Base-by-base conservation (phyloP, 2,113 vertebrate species). In the Antennarius striatus region DNA sequence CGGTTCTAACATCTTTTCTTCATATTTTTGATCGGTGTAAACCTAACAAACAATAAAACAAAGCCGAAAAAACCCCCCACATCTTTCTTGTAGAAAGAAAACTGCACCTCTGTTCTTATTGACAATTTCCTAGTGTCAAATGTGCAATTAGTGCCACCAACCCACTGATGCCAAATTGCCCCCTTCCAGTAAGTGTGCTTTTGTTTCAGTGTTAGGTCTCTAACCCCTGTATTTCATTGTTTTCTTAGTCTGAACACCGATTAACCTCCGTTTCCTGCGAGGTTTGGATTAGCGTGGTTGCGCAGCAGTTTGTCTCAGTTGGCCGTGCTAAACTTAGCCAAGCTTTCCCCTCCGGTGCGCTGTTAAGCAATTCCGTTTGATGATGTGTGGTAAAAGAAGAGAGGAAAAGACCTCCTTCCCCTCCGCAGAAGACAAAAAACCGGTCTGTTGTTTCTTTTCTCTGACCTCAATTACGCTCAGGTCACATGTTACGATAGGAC, bases 391-490 rank as follows among this genome's bases (percentile, higher is more conserved):
- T 62, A 36, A 67, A 77, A 73, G 73, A 76, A 67, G 60, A 82
- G 70, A 72, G 59, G 62, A 56, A 77, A 75, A 72, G 53, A 69
- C 74, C 66, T 67, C 32, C 71, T 76, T 59, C 63, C 66, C 68
- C 63, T 65, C 45, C 72, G 39, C 79, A 67, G 59, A 66, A 75
- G 71, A 71, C 43, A 15, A 78, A 78, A 86, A 86, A 85, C 79
- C 71, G 66, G 82, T 39, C 82, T 77, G 79, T 90, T 87, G 82
- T 88, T 90, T 85, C 71, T 89, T 79, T 85, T 67, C 74, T 82
- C 84, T 86, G 85, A 92, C 90, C 90, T 89, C 90, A 89, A 91
- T 91, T 92, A 86, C 87, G 49, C 60, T 49, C 63, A 48, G 85
- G 83, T 67, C 83, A 69, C 45, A 73, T 87, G 83, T 82, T 82